phyloP scores from a whole-genome alignment of 2,888 invertebrate genomes.

The Morinoia aosen region DNA sequence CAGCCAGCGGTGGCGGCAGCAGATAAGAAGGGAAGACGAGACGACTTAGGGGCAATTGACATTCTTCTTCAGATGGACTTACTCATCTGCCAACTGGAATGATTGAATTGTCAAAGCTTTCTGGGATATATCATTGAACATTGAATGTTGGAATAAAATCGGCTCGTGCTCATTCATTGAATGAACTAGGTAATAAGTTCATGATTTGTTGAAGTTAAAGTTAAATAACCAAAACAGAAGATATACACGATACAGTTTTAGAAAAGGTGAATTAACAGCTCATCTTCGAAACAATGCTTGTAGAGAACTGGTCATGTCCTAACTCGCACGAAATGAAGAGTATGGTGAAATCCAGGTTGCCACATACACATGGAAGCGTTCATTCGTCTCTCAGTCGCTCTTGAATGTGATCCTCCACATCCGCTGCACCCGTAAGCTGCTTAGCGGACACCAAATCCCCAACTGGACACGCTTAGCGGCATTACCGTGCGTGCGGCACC shows the following conservation, averaged over 20 bases:
- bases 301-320: background rate
- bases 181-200: background rate
- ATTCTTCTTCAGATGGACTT: background rate
- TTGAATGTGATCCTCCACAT: conserved; percentile 45
- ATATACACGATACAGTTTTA: background rate
- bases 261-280: background rate
- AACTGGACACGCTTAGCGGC: conserved; percentile 37
- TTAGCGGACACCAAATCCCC: conserved; percentile 36
- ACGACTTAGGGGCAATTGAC: conserved; percentile 24
- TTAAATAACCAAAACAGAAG: background rate
- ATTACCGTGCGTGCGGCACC: background rate
- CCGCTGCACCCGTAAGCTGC: conserved; percentile 29
- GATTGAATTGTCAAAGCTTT: background rate
- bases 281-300: background rate
- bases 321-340: background rate
- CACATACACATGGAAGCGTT: background rate
- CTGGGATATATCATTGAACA: background rate
- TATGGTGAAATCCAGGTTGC: background rate
- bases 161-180: background rate
- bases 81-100: background rate
- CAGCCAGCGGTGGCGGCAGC: conserved; percentile 18
- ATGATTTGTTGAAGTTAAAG: background rate
- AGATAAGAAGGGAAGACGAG: conserved; percentile 39
- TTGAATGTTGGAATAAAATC: background rate
- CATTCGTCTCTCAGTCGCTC: conserved; percentile 1